Base-by-base conservation (phyloP, 1,140 invertebrate species). In the Calycopis cecrops region DNA sequence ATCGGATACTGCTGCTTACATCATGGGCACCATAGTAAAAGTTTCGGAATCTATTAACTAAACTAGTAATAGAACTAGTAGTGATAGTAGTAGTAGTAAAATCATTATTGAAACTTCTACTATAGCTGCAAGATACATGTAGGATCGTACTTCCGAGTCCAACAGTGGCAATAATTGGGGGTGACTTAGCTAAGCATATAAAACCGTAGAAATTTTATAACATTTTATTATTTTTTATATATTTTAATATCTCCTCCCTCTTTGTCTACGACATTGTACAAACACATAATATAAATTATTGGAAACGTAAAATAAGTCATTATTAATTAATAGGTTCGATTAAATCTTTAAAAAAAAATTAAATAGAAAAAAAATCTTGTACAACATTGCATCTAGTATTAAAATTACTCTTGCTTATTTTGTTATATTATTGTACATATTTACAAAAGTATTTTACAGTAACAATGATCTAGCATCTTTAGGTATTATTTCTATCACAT, bases 251-350 rank as follows among this genome's bases (percentile, higher is more conserved):
- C 80, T 78, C 69, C 63, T 71, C 72, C 68, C 57, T 72, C 76
- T 83, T 82, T 73, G 70, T 79, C 73, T 73, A 79, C 69, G 81
- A 82, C 78, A 85, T 85, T 81, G 77, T 85, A 84, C 83, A 86
- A 84, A 81, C 81, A 75, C 72, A 80, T 82, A 72, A 82, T 86
- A 86, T 87, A 87, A 87, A 87, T 87, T 84, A 87, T 78, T 87
- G 72, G 78, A 82, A 85, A 85, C 76, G 79, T 85, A 87, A 82
- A 85, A 87, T 85, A 87, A 73, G 74, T 81, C 67, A 85, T 84
- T 81, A 82, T 83, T 82, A 83, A 79, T 77, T 44, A 81, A 85
- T 83, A 87, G 73, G 76, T 73, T 84, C 79, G 78, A 87, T 85
- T 85, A 87, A 85, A 87, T 87, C 84, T 85, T 87, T 83, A 69